phyloP scores from a whole-genome alignment of 2,797 vertebrate species.

The Silurus lanzhouensis region DNA sequence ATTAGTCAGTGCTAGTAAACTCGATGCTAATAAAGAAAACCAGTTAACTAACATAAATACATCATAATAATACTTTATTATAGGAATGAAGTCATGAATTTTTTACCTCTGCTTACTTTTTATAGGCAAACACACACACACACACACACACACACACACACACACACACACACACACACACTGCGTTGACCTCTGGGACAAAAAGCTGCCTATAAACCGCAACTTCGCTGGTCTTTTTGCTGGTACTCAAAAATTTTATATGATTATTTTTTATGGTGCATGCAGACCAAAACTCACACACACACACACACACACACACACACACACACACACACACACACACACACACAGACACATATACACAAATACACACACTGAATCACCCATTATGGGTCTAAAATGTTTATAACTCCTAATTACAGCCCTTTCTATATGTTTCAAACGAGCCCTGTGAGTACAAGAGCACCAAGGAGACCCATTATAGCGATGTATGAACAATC shows the following conservation, averaged over 20 bases:
- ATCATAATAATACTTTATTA: background rate
- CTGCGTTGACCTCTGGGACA: background rate
- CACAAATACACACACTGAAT: background rate
- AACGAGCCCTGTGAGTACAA: background rate
- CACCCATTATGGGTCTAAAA: background rate
- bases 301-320: background rate
- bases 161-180: background rate
- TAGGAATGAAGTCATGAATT: background rate
- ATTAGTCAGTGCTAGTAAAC: background rate
- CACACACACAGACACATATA: background rate
- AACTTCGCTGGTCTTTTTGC: background rate
- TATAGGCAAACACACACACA: background rate
- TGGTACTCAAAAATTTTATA: background rate
- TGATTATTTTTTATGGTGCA: background rate
- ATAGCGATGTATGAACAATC: background rate
- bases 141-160: background rate
- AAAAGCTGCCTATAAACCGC: too few relatives aligned
- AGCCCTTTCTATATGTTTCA: slow-evolving; percentile 7
- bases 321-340: background rate
- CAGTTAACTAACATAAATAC: background rate
- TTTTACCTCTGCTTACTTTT: background rate
- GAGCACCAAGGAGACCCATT: background rate
- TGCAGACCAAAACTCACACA: background rate
- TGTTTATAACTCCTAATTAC: slow-evolving; percentile 3
- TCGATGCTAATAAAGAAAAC: background rate